phyloP scores from a whole-genome alignment of 2,888 invertebrate species.

The Hylaea fasciaria region DNA sequence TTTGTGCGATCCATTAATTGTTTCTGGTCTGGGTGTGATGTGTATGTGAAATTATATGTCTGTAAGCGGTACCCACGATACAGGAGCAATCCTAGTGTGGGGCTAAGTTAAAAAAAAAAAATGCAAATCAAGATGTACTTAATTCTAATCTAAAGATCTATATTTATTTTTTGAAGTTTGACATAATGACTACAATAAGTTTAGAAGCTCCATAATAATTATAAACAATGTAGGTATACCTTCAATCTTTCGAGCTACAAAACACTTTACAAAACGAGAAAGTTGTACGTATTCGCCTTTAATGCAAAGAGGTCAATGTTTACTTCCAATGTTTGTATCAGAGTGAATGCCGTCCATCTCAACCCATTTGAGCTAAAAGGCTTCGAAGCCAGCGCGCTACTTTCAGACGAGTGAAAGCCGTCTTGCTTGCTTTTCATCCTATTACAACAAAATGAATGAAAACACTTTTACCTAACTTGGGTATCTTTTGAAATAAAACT shows the following conservation, averaged over 20 bases:
- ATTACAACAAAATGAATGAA: slow-evolving; percentile 1
- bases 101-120: no score
- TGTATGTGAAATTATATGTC: no score
- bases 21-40: no score
- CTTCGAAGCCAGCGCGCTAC: slow-evolving; percentile 42
- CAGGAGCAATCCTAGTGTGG: no score
- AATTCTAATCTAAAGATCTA: no score
- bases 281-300: slow-evolving; percentile 38
- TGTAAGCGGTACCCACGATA: no score
- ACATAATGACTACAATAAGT: no score
- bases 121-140: no score
- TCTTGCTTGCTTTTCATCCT: slow-evolving; percentile 36
- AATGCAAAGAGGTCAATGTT: slow-evolving; percentile 51
- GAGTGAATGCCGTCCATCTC: slow-evolving; percentile 50
- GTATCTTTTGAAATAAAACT: background rate
- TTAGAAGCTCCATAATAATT: background rate
- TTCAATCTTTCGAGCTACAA: slow-evolving; percentile 3
- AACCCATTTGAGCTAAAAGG: slow-evolving; percentile 60
- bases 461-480: background rate
- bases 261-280: slow-evolving; percentile 17
- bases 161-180: no score
- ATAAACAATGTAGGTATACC: background rate
- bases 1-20: no score
- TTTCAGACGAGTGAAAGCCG: slow-evolving; percentile 50
- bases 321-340: slow-evolving; percentile 49